Conservation (phyloP, 1,140 invertebrate genomes). For the Rhyzopertha dominica region DNA sequence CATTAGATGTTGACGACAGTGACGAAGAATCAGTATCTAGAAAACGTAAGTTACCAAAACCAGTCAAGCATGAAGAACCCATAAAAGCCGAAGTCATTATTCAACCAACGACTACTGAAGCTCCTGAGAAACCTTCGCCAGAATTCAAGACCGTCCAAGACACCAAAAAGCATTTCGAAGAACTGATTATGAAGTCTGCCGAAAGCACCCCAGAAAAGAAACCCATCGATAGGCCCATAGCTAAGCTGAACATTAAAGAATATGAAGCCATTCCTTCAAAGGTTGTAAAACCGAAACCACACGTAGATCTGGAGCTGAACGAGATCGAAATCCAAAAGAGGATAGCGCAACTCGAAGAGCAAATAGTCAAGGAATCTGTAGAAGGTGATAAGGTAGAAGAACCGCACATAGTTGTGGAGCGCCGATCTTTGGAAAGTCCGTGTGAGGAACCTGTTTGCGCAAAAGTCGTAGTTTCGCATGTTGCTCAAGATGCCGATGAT, state of each 20-base stretch:
- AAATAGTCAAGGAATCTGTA: too few relatives aligned
- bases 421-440: too few relatives aligned
- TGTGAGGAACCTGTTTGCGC: constrained; percentile 14
- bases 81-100: constrained; percentile 18
- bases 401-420: too few relatives aligned
- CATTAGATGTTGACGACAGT: constrained; percentile 15
- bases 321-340: too few relatives aligned
- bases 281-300: too few relatives aligned
- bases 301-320: too few relatives aligned
- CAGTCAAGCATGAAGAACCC: constrained; percentile 16
- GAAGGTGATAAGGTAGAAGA: too few relatives aligned
- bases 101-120: constrained; percentile 40
- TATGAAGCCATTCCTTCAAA: constrained; percentile 12
- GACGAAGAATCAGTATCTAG: constrained; percentile 12
- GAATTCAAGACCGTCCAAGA: constrained; percentile 48
- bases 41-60: constrained; percentile 14
- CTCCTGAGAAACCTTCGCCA: constrained; percentile 37
- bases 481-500: too few relatives aligned
- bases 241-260: background rate
- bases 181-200: constrained; percentile 40
- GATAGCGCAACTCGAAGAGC: constrained; percentile 11
- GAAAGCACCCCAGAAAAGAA: constrained; percentile 34
- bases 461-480: constrained; percentile 10
- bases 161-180: constrained; percentile 53
- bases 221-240: constrained; percentile 1